Evolutionary conservation across 2,113 vertebrate species (phyloP).

Genomic region (Tenebrosternarchus preto): DNA sequence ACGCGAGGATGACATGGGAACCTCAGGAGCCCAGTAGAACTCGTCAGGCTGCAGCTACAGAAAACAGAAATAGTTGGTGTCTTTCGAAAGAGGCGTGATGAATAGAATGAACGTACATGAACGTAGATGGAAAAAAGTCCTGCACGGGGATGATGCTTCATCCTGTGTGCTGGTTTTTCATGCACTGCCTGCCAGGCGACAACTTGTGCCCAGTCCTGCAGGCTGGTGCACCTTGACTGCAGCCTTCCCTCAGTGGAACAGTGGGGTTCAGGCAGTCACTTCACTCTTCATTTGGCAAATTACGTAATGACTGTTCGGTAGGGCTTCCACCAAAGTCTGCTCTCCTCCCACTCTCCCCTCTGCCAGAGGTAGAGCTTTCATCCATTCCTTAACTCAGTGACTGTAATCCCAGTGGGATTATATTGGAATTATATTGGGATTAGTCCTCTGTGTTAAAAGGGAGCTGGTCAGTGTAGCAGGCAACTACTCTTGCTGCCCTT

Average conservation of each 20-base stretch:
- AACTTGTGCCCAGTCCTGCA: neutral
- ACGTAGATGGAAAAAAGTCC: slow-evolving; percentile 7
- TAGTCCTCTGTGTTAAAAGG: slow-evolving; percentile 29
- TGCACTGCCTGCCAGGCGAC: neutral
- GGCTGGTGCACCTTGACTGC: neutral
- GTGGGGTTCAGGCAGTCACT: neutral
- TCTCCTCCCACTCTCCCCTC: neutral
- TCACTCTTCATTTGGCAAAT: slow-evolving; percentile 20
- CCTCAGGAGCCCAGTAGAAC: slow-evolving; percentile 22
- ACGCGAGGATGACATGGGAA: slow-evolving; percentile 38
- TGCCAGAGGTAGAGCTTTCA: slow-evolving; percentile 13
- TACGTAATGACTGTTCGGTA: slow-evolving; percentile 27
- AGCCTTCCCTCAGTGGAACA: neutral
- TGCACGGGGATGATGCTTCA: slow-evolving; percentile 1
- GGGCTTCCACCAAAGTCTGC: neutral
- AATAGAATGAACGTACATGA: slow-evolving; percentile 4
- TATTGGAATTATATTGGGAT: slow-evolving; percentile 42
- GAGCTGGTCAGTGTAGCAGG: slow-evolving; percentile 14
- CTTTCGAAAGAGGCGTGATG: neutral
- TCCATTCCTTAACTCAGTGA: slow-evolving; percentile 39
- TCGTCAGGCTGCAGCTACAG: neutral
- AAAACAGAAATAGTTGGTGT: neutral
- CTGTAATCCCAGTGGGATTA: slow-evolving; percentile 47
- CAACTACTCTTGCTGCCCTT: neutral
- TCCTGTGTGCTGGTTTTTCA: neutral